Base-by-base conservation (phyloP, 2,797 vertebrate species). In the Epinephelus awoara region DNA sequence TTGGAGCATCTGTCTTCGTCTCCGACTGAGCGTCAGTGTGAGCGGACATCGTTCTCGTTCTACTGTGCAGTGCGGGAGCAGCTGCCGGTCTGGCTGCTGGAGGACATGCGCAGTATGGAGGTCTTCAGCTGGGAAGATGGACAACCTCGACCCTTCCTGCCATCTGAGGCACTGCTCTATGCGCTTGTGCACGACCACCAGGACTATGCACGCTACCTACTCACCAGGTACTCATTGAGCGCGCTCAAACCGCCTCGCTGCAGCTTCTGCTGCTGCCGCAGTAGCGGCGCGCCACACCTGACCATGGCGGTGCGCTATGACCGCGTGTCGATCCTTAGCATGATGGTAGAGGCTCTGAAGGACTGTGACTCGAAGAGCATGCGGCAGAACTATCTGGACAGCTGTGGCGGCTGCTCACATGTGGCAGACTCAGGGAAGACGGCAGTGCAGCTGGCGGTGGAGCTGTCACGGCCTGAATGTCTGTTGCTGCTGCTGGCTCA, bases 61-160 rank as follows among this genome's bases (percentile, higher is more conserved):
- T 98, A 99, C 93, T 96, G 96, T 75, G 96, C 98, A 0, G 97
- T 99, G 75, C 94, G 98, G 13, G 97, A 98, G 91, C 91, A 90
- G 88, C 90, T 97, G 77, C 97, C 98, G 0, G 97, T 96, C 19
- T 99, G 98, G 98, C 90, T 96, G 61, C 93, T 99, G 79, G 98
- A 99, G 92, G 98, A 99, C 93, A 97, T 97, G 95, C 95, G 98
- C 51, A 91, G 94, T 47, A 98, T 97, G 94, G 97, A 98, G 89
- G 97, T 92, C 7, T 97, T 99, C 85, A 96, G 97, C 90, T 99
- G 98, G 97, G 97, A 99, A 61, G 97, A 97, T 2, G 97, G 97
- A 4, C 95, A 90, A 23, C 96, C 97, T 15, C 94, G 96, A 66
- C 77, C 94, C 54, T 99, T 97, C 90, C 94, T 96, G 1, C 97